phyloP scores from a whole-genome alignment of 2,797 vertebrate species.

The Rhynchotus rufescens region DNA sequence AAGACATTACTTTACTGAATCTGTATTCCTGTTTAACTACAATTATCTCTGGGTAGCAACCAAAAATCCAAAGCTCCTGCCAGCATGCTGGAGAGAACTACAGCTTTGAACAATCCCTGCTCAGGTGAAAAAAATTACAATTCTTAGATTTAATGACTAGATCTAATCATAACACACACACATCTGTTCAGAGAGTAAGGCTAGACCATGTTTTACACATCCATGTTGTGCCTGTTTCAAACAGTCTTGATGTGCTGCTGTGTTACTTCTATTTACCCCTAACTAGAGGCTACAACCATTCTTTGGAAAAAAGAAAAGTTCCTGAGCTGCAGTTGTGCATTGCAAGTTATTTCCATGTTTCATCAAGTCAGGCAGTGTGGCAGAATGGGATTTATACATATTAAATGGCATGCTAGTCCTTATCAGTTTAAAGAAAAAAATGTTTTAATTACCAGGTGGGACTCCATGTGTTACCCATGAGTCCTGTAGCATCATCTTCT shows the following conservation, averaged over 20 bases:
- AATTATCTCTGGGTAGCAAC: not conserved
- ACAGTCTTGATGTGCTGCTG: not conserved
- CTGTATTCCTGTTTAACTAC: not conserved
- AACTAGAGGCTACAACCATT: not conserved
- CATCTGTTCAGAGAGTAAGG: not conserved
- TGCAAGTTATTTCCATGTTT: not conserved
- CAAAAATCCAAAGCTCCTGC: not conserved
- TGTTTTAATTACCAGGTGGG: conserved; percentile 86
- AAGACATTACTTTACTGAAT: not conserved
- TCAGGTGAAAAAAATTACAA: not conserved
- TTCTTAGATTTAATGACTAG: not conserved
- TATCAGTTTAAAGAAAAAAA: not conserved
- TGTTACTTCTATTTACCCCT: not conserved
- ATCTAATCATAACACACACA: not conserved
- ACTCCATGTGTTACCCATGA: conserved; percentile 93
- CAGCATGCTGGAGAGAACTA: not conserved
- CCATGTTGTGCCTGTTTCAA: not conserved
- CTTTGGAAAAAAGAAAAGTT: not conserved
- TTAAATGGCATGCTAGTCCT: not conserved
- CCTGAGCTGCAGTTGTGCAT: not conserved
- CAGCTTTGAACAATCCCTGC: not conserved
- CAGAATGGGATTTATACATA: not conserved
- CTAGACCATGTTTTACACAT: not conserved
- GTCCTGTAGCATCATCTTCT: conserved; percentile 96
- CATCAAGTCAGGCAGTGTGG: not conserved